A percentile compares a stretch with the other conserved stretches of the same genome.
phyloP scores from a whole-genome alignment of 2,888 invertebrate species.

The Campaea margaritaria region DNA sequence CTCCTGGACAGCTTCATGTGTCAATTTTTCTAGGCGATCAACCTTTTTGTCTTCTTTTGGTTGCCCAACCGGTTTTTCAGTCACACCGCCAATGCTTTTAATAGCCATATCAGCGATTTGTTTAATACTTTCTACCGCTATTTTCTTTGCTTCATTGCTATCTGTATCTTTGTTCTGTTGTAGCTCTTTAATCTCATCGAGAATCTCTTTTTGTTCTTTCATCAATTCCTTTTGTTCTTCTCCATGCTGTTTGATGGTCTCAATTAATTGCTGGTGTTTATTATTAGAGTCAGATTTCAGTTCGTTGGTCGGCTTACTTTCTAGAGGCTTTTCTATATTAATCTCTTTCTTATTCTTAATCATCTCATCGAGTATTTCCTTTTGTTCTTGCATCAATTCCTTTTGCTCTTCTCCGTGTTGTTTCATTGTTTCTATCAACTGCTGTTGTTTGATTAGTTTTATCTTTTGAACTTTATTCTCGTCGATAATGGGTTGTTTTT shows the following conservation, averaged over 20 bases:
- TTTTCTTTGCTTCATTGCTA: constrained; percentile 76
- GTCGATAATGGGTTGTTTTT: constrained; percentile 41
- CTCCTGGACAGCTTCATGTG: constrained; percentile 75
- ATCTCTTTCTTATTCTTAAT: constrained; percentile 82
- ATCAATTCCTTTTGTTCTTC: constrained; percentile 88
- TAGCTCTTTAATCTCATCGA: constrained; percentile 84
- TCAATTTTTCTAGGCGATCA: constrained; percentile 61
- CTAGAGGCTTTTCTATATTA: constrained; percentile 72
- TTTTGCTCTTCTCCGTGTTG: constrained; percentile 89
- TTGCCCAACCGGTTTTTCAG: constrained; percentile 63
- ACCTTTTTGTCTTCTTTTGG: constrained; percentile 50
- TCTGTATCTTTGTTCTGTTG: constrained; percentile 77
- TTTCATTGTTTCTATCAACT: constrained; percentile 87
- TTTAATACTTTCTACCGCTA: constrained; percentile 81
- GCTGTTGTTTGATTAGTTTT: constrained; percentile 68
- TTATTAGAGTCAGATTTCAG: constrained; percentile 21
- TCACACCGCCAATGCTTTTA: constrained; percentile 72
- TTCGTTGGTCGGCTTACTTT: constrained; percentile 51
- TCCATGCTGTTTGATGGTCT: constrained; percentile 88
- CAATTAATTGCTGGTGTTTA: constrained; percentile 72
- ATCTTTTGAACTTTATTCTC: constrained; percentile 57
- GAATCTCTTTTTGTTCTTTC: constrained; percentile 87
- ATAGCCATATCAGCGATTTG: constrained; percentile 80
- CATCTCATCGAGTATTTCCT: constrained; percentile 86
- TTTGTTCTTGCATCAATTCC: constrained; percentile 88